Evolutionary conservation across 2,113 vertebrate species (phyloP).

Genomic region (Sinocyclocheilus maitianheensis): DNA sequence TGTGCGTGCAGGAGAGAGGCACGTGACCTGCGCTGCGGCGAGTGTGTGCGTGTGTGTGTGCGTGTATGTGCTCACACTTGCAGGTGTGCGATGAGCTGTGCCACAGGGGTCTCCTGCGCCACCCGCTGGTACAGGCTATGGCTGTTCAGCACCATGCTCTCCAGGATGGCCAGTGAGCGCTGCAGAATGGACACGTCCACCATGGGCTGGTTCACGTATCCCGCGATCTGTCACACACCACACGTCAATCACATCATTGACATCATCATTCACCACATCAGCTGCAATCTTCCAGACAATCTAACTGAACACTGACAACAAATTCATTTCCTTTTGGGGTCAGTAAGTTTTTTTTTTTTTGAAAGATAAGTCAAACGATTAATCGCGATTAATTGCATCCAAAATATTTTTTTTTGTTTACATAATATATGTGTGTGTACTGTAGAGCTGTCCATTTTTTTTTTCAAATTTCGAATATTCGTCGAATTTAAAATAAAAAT

Average conservation of each 20-base stretch:
- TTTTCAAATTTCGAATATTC: too few relatives aligned
- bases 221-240: conserved; percentile 82
- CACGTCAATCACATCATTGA: neutral
- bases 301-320: neutral
- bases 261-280: neutral
- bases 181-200: conserved; percentile 97
- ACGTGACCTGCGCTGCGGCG: neutral
- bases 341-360: too few relatives aligned
- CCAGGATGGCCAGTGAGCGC: conserved; percentile 94
- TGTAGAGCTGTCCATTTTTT: too few relatives aligned
- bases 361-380: too few relatives aligned
- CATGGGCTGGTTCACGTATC: conserved; percentile 95
- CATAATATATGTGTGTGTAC: too few relatives aligned
- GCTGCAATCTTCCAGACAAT: neutral
- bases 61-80: conserved; percentile 95
- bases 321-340: neutral
- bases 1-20: conserved; percentile 32
- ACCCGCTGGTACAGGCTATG: conserved; percentile 96
- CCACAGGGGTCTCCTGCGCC: conserved; percentile 95
- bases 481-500: too few relatives aligned
- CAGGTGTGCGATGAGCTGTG: conserved; percentile 97
- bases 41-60: conserved; percentile 68
- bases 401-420: too few relatives aligned
- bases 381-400: too few relatives aligned
- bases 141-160: conserved; percentile 99